phyloP scores from a whole-genome alignment of 2,113 vertebrate species.

The Dicaeum eximium region DNA sequence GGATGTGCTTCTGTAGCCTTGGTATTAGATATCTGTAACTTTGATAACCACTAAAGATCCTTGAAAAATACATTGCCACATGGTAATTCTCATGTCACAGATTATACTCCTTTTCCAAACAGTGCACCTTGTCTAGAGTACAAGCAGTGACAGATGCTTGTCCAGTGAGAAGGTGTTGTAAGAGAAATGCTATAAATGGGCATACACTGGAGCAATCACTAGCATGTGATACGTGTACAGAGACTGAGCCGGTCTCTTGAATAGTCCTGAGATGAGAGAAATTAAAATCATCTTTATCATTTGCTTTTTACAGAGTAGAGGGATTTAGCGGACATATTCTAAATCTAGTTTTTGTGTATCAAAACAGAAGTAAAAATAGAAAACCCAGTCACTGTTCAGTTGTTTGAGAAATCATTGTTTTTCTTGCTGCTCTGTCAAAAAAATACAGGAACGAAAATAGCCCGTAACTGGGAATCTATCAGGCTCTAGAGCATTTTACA shows the following conservation, averaged over 20 bases:
- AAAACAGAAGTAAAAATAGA: constrained; percentile 17
- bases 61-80: neutral
- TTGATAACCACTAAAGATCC: neutral
- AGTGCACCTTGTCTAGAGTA: neutral
- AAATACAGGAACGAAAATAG: neutral
- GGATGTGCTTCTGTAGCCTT: neutral
- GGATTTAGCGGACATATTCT: neutral
- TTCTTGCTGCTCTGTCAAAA: constrained; percentile 6
- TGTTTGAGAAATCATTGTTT: neutral
- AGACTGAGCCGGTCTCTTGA: neutral
- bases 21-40: neutral
- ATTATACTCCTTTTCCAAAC: neutral
- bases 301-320: neutral
- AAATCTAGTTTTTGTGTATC: neutral
- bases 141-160: neutral
- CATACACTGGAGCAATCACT: neutral
- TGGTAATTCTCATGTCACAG: neutral
- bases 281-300: neutral
- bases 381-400: neutral
- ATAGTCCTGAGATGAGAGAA: neutral
- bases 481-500: neutral
- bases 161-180: neutral
- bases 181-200: constrained; percentile 3
- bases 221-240: neutral
- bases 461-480: neutral